Evolutionary conservation across 2,888 invertebrate genomes (phyloP).

Genomic region (Megaustenia siamemsis): DNA sequence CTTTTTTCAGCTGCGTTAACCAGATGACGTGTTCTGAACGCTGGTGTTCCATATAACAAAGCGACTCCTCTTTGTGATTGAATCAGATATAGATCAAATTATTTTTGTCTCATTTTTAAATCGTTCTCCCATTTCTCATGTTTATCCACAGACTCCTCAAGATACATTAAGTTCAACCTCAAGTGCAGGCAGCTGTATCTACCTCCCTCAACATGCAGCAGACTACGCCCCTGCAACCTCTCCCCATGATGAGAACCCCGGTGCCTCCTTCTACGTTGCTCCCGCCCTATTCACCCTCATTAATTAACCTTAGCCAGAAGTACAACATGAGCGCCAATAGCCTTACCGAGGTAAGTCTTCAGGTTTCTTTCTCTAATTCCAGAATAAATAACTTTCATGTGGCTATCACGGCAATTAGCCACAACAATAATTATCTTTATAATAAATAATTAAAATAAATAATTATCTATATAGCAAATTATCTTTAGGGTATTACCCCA

Average conservation of each 20-base stretch:
- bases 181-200: not conserved
- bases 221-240: not conserved
- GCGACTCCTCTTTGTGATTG: no score
- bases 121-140: not conserved
- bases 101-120: not conserved
- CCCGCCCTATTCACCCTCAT: slow-evolving; percentile 19
- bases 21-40: no score
- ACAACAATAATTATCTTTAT: no score
- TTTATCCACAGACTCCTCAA: not conserved
- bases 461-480: no score
- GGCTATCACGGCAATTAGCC: no score
- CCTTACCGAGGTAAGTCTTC: slow-evolving; percentile 35
- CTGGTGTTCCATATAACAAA: no score
- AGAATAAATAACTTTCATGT: no score
- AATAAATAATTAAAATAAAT: no score
- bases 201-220: slow-evolving; percentile 2
- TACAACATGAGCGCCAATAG: slow-evolving; percentile 46
- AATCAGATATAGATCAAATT: no score
- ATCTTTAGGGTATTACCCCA: no score
- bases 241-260: not conserved
- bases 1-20: no score
- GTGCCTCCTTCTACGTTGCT: not conserved
- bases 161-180: not conserved
- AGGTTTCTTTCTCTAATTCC: no score
- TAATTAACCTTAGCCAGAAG: slow-evolving; percentile 32